Evolutionary conservation across 2,113 vertebrate genomes (phyloP), one percentile per base, ranked within the genome.

Genomic region (Dipodomys stephensi): DNA sequence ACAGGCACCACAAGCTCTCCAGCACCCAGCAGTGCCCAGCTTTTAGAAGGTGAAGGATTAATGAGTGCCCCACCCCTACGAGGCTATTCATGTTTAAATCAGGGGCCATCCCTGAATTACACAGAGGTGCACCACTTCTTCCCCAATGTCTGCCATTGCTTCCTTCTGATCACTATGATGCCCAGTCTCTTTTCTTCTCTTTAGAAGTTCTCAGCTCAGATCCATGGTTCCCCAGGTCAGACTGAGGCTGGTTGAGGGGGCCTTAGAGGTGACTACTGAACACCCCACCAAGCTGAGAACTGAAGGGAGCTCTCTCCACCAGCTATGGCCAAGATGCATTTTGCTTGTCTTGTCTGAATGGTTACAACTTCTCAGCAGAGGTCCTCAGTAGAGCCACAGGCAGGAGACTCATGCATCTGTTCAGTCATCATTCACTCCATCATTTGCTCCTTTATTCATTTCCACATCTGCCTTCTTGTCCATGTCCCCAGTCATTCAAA

Each of bases 301-400:
- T 9, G 0, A 15, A 28, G 81, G 27, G 19, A 53, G 27, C n/a
- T 44, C 9, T 18, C 25, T 18, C 46, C n/a, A 0, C 49, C 44
- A 19, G 4, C 68, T 28, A 20, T 7, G 39, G 22, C 35, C 89
- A 57, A 27, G 35, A 6, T 2, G 0, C 1, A 4, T 32, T 25
- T 39, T 67, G 49, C 53, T 72, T 19, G 8, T 27, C 73, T 93
- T 64, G 76, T 60, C 25, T 78, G 92, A 67, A 32, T 20, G 22
- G 46, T 23, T n/a, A 28, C 25, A 16, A 15, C 7, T 39, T 80
- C 60, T 67, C 20, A 81, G 44, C 32, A 72, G 32, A 73, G 18
- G n/a, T n/a, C 57, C n/a, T 65, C 87, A 39, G 18, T 3, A 2
- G 5, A 25, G 20, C 27, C 44, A 19, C 5, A 0, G 0, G 4